These are phyloP conservation scores for Protaetia brevitarsis DNA, from an alignment of 1,140 invertebrate genomes.

Conservation along the genomic window DNA sequence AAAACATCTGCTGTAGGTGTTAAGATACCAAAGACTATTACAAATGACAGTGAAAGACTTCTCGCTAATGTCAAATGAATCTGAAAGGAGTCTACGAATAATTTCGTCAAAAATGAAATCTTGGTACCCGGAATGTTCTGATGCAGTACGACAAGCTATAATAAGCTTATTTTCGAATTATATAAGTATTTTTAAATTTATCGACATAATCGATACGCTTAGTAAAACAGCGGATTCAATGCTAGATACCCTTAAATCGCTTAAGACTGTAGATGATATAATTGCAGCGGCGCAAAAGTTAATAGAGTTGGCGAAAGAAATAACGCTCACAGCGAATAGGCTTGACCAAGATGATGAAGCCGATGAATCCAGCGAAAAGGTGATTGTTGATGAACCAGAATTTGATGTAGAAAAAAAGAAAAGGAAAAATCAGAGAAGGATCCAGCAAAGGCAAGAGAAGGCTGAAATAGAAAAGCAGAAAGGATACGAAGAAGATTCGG, in stretches of 20 bases:
- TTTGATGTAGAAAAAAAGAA: conserved; percentile 34
- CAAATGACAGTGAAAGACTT: conserved; percentile 30
- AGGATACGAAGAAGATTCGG: conserved; percentile 52
- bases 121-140: not conserved
- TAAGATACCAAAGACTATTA: conserved; percentile 17
- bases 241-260: not conserved
- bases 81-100: not conserved
- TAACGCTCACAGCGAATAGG: not conserved
- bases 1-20: not conserved
- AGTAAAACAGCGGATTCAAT: not conserved
- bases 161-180: not conserved
- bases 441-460: conserved; percentile 46
- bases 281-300: not conserved
- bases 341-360: not conserved
- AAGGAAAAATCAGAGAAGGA: conserved; percentile 42
- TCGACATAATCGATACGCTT: not conserved
- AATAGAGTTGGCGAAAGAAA: not conserved
- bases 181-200: not conserved
- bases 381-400: not conserved
- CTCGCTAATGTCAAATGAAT: conserved; percentile 10
- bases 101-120: not conserved
- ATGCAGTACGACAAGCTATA: not conserved
- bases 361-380: conserved; percentile 2
- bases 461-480: conserved; percentile 48
- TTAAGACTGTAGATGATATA: not conserved